Evolutionary conservation across 1,140 invertebrate genomes (phyloP).

Genomic region (Latrodectus geometricus): DNA sequence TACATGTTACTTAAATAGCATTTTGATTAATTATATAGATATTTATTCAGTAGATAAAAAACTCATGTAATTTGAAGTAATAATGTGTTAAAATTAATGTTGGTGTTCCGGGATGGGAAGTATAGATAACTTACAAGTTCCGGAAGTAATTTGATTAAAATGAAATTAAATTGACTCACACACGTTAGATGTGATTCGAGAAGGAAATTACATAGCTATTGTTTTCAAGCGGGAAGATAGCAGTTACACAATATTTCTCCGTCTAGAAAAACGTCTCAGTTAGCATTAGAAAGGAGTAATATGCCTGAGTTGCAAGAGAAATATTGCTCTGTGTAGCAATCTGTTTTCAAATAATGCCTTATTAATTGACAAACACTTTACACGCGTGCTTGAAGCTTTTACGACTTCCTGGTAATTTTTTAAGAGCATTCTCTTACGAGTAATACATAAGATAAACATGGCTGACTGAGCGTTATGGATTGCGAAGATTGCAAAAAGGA

Average conservation of each 20-base stretch:
- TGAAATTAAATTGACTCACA: conserved; percentile 24
- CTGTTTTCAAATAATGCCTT: conserved; percentile 14
- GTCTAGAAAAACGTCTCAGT: conserved; percentile 30
- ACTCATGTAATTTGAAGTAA: conserved; percentile 3
- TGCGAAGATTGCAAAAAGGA: too few relatives aligned
- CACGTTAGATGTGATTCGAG: conserved; percentile 4
- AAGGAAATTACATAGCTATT: conserved; percentile 29
- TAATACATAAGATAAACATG: neutral
- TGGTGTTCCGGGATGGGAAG: conserved; percentile 22
- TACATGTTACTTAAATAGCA: too few relatives aligned
- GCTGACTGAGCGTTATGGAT: neutral
- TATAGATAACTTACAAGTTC: conserved; percentile 31
- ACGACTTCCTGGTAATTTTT: conserved; percentile 31
- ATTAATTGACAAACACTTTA: conserved; percentile 24
- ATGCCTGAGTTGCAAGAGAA: conserved; percentile 10
- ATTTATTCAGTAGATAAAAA: too few relatives aligned
- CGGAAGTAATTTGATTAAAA: conserved; percentile 27
- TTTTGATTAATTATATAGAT: too few relatives aligned
- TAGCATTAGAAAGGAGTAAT: conserved; percentile 3
- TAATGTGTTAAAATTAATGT: conserved; percentile 27
- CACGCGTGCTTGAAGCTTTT: conserved; percentile 9
- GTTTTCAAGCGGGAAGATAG: conserved; percentile 13
- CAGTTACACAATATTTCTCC: conserved; percentile 13
- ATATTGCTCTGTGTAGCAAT: neutral
- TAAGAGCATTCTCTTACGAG: neutral